phyloP scores from a whole-genome alignment of 2,888 invertebrate species.

The Chalcosyrphus nemorum region DNA sequence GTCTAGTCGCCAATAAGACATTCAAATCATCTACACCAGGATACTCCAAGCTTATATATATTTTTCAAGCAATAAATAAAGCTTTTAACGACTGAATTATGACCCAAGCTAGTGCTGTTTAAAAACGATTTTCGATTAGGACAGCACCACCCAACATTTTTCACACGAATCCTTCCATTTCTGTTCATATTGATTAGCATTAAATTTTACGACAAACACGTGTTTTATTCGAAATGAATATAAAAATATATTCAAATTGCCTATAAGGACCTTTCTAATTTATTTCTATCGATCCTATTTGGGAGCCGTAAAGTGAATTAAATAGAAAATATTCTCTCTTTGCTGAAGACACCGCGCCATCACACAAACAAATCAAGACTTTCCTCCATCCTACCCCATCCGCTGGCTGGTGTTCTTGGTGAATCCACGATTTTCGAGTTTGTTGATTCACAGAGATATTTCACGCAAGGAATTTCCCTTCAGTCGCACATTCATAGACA shows the following conservation, averaged over 20 bases:
- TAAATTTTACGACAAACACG: conserved; percentile 30
- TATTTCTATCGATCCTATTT: conserved; percentile 23
- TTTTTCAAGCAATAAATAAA: too few relatives aligned
- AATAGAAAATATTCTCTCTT: conserved; percentile 10
- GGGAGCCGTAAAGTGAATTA: conserved; percentile 21
- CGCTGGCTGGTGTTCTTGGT: too few relatives aligned
- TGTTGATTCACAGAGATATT: conserved; percentile 6
- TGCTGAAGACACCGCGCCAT: not conserved
- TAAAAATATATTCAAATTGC: conserved; percentile 5
- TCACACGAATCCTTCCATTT: not conserved
- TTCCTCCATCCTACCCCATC: not conserved
- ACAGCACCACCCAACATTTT: not conserved
- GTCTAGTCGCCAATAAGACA: too few relatives aligned
- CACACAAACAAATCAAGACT: not conserved
- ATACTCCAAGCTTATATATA: too few relatives aligned
- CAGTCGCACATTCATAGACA: not conserved
- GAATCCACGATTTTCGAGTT: not conserved
- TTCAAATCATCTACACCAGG: too few relatives aligned
- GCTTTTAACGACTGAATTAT: too few relatives aligned
- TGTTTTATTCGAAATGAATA: conserved; percentile 9
- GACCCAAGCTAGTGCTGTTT: too few relatives aligned
- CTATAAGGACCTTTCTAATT: conserved; percentile 18
- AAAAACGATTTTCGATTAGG: not conserved
- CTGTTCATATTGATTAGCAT: not conserved
- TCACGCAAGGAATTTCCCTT: conserved; percentile 11